Evolutionary conservation across 1,140 invertebrate species (phyloP), one percentile per base, ranked within the genome.

Genomic region (Harlomillsia oculata): DNA sequence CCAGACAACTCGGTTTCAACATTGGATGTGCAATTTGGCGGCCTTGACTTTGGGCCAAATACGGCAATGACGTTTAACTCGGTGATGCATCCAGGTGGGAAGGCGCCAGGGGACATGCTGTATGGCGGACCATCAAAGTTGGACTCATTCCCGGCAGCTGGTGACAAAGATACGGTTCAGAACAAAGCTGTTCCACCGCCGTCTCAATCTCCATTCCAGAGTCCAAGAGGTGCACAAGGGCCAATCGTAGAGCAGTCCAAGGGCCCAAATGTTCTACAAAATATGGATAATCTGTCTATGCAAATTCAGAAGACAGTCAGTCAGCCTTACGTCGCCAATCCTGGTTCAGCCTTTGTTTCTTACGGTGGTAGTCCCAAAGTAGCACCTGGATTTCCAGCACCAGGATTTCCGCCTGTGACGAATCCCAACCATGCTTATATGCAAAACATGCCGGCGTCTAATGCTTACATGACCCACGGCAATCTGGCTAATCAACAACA

Each of bases 1-100:
- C 92, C 80, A 39, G 89, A 87, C 46, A 89, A 92, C 71, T 80
- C 77, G 62, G 84, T 88, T 59, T 80, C 80, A 59, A 84, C 85
- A 65, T 76, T 97, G 44, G 90, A 94, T 75, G 88, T 95, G 44
- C 90, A 95, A 72, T 95, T 97, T 74, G 91, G 91, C 51, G 89
- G 82, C 16, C 74, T 95, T 60, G 90, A 95, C 67, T 88, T 92
- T 52, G 60, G 56, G 20, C 23, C 43, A 26, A 49, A 40, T 55
- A 53, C 56, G n/a, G 59, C 63, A 26, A 48, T 62, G 51, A 43
- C 49, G 28, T 65, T 65, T 45, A 62, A 60, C 40, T 51, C 63
- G 26, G 63, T 62, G 49, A 41, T 62, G 39, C 63, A 61, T 40
- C 46, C 39, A 14, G 55, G 59, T 52, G 26, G 36, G 9, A 61